Conservation (phyloP, 2,113 vertebrate genomes). For the Rhynchomys soricoides region DNA sequence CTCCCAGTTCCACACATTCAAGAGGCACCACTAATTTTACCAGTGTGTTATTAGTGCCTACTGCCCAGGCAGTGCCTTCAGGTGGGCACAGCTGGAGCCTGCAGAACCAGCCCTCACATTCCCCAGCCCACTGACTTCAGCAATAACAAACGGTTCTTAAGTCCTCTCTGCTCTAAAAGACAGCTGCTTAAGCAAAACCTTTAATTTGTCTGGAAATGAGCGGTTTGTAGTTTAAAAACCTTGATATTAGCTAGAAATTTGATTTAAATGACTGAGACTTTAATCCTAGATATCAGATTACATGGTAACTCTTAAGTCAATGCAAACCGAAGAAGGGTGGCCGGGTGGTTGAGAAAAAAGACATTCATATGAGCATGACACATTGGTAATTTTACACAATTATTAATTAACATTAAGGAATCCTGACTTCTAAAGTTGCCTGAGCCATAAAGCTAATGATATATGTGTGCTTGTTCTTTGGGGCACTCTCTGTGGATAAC, state of each 20-base stretch:
- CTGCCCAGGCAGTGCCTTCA: not conserved
- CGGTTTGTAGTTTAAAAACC: slow-evolving; percentile 65
- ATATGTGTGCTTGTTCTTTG: not conserved
- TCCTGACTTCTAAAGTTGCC: not conserved
- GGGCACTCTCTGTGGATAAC: not conserved
- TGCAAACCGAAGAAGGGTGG: not conserved
- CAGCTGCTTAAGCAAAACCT: slow-evolving; percentile 70
- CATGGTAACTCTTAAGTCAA: not conserved
- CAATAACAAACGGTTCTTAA: slow-evolving; percentile 53
- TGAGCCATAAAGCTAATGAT: not conserved
- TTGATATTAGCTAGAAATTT: slow-evolving; percentile 65
- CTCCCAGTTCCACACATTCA: not conserved
- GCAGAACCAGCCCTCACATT: not conserved
- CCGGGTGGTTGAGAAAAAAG: slow-evolving; percentile 29
- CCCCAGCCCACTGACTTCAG: not conserved
- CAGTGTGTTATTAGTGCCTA: slow-evolving; percentile 11
- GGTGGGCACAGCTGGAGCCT: not conserved
- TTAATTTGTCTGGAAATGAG: slow-evolving; percentile 76
- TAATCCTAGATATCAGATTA: slow-evolving; percentile 39
- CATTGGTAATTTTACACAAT: not conserved
- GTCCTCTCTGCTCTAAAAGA: not conserved
- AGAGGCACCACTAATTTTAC: slow-evolving; percentile 47
- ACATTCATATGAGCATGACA: not conserved
- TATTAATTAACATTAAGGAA: slow-evolving; percentile 1
- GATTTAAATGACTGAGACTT: slow-evolving; percentile 59